Evolutionary conservation across 2,113 vertebrate species (phyloP).

Genomic region (Emydocephalus ijimae): DNA sequence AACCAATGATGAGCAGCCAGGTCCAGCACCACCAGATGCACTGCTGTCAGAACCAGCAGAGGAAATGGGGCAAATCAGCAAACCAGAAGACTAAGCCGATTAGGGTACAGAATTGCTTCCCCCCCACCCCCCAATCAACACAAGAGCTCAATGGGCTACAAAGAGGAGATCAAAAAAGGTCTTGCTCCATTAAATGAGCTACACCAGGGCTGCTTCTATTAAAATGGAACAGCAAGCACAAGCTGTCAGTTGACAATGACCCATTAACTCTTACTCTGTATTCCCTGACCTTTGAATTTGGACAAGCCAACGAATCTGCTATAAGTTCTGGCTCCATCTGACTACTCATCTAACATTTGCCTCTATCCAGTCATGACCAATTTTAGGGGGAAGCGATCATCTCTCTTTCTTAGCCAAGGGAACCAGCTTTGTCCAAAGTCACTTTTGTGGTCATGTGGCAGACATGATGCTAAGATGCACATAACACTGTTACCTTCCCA

Average conservation of each 20-base stretch:
- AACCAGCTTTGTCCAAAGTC: background rate
- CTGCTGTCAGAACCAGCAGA: background rate
- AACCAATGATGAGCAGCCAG: background rate
- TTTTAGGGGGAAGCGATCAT: background rate
- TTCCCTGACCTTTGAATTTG: background rate
- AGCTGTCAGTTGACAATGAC: background rate
- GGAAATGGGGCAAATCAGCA: background rate
- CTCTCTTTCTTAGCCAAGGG: background rate
- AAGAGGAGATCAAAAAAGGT: background rate
- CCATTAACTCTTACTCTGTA: background rate
- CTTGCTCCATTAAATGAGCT: background rate
- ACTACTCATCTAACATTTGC: background rate
- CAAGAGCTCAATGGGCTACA: background rate
- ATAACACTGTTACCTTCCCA: background rate
- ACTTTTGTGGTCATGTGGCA: background rate
- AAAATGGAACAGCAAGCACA: background rate
- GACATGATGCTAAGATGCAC: background rate
- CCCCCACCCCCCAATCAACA: rapidly evolving
- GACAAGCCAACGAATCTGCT: background rate
- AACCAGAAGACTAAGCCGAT: background rate
- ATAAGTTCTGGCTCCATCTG: background rate
- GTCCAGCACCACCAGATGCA: background rate
- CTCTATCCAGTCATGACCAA: background rate
- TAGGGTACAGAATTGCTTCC: background rate
- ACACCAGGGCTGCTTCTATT: background rate